Base-by-base conservation (phyloP, 2,888 invertebrate genomes). In the Catocala nupta region DNA sequence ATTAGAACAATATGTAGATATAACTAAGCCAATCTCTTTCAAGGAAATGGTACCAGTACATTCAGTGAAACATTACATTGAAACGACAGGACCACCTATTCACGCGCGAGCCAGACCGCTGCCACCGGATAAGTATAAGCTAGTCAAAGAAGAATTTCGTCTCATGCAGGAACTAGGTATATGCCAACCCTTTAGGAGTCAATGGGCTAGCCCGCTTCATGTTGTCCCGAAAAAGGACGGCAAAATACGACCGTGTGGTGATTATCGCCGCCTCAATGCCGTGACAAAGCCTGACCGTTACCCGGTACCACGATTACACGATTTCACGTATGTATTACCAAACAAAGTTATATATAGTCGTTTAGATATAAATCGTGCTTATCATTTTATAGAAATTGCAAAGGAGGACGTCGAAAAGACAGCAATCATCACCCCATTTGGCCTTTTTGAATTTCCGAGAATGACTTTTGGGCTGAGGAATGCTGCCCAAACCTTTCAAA, bases 121-220 rank as follows among this genome's bases (percentile, higher is more conserved):
- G 10, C 34, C 45, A 5, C 55, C 55, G 5, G 45, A 55, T 5
- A 16, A 12, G 10, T 47, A 55, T 10, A 36, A 55, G 5, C 11
- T 11, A 36, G 55, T 47, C 12, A 44, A 10, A 5, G 8, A 54
- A 8, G 55, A 55, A 36, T 55, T 55, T 47, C 5, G 36, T 11
- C 11, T 49, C 33, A 48, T 55, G 39, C 55, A 47, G 6, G 55
- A 55, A 13, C 36, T 47, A 12, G 55, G 55, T 16, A 55, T 55
- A 33, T 55, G 55, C 11, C 13, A 16, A 10, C 39, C 36, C 0
- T 55, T 47, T 6, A 48, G 33, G 8, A 48, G 55, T 5, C 9
- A 25, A 48, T 49, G 42, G 49, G 39, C 56, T 25, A 55, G 56
- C 12, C 49, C 56, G 1, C 9, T 56, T 5, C 56, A 56, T 11